Base-by-base conservation (phyloP, 2,113 vertebrate genomes). In the Cheilinus undulatus region DNA sequence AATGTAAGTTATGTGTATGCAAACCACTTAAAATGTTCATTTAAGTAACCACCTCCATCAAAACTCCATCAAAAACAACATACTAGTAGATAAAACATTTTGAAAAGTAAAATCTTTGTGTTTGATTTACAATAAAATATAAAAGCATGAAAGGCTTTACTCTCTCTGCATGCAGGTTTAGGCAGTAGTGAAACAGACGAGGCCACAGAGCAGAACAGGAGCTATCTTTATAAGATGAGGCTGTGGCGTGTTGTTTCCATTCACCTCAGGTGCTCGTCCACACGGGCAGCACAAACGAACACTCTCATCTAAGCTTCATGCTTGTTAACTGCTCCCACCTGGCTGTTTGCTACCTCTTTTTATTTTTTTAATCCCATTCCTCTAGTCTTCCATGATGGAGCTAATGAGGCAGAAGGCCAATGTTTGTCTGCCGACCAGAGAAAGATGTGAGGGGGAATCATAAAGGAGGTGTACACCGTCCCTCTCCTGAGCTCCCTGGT, bases 221-320 rank as follows among this genome's bases (percentile, higher is more conserved):
- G 34, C 2, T 7, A 2, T 54, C 64, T 69, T 24, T 30, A 32
- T 28, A 28, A 51, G 28, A n/a, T 13, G 60, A 64, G 57, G 32
- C n/a, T 40, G 14, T 7, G 40, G 36, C 26, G 51, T 52, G 58
- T 42, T 73, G 43, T 76, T 79, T 67, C 34, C 67, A 63, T 85
- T 83, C 83, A 67, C 59, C 70, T 83, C 76, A 74, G 73, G 74
- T 85, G 72, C 51, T 73, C n/a, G 51, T 77, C 71, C 74, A 38
- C 46, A 76, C 9, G 23, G 20, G 36, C 76, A 57, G 22, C 70
- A 61, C 69, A 67, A 45, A 84, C 64, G 73, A 84, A 84, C 72
- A 71, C 89, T 92, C 92, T 92, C 88, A 93, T 92, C 87, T 91
- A 26, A 72, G 84, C 83, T 88, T 85, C 86, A 75, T 73, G 78